Base-by-base conservation (phyloP, 2,888 invertebrate genomes). In the Andricus quercusramuli region DNA sequence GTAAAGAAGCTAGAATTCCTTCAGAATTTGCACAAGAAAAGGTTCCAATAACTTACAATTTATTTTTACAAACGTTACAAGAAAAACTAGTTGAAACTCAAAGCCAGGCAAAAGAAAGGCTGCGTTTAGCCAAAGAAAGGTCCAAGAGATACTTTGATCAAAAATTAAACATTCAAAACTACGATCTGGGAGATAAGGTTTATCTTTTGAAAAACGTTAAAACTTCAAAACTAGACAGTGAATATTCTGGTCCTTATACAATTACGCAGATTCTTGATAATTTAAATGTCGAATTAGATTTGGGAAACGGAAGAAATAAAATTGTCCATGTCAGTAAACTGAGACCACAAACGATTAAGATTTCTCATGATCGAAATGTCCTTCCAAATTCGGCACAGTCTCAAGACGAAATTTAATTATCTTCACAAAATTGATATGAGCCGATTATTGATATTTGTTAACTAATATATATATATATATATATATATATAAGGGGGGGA, bases 91-190 rank as follows among this genome's bases (percentile, higher is more conserved):
- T 25, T 25, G 25, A 25, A 25, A 25, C 77, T 2, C 81, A 81
- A 47, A 20, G n/a, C 2, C 15, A 44, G 25, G 79, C 79, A 9
- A 82, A 79, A 47, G 65, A 66, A 59, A 44, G 41, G 11, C 41
- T 44, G 0, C 41, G 41, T 13, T 44, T 44, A 44, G 41, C 41
- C 8, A 44, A 44, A 44, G 41, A 44, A 44, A 41, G 17, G 51
- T 78, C 74, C 0, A 82, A 79, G 17, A 15, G 22, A 22, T 74
- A 66, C 25, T 80, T 74, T 3, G 67, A 82, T 32, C 51, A 51
- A 22, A 79, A 79, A 59, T 29, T 78, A 32, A 79, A 81, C 25
- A n/a, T 51, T 17, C 20, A 68, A 25, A 47, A 13, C 2, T 79
- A 62, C 9, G 47, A 67, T 3, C 8, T 66, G 1, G 81, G n/a